phyloP scores from a whole-genome alignment of 2,888 invertebrate species.

The Drosophila borealis region DNA sequence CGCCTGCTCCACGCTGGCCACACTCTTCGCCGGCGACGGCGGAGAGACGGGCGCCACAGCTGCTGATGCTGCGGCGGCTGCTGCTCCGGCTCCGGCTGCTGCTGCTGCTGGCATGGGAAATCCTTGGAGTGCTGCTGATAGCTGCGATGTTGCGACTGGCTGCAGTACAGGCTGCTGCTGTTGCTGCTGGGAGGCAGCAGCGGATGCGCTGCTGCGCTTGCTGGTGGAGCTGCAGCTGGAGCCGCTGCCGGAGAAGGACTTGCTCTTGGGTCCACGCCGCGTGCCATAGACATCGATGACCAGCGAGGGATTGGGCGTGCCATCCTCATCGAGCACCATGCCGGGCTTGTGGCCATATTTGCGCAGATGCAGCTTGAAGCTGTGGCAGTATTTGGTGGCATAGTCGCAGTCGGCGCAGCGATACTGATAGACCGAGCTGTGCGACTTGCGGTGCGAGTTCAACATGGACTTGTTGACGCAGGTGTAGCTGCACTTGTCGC shows the following conservation, averaged over 20 bases:
- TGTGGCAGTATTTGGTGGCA: constrained; percentile 99
- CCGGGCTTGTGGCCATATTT: constrained; percentile 96
- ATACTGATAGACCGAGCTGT: constrained; percentile 96
- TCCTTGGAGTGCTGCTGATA: constrained; percentile 82
- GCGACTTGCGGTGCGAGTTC: constrained; percentile 98
- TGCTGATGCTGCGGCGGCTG: constrained; percentile 18
- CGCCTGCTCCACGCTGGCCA: constrained; percentile 59
- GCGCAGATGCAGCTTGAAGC: constrained; percentile 96
- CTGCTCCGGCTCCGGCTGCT: constrained; percentile 14
- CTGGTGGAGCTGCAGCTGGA: constrained; percentile 37
- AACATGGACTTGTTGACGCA: constrained; percentile 99
- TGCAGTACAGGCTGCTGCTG: constrained; percentile 32
- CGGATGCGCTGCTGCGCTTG: constrained; percentile 33
- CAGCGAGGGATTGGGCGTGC: constrained; percentile 93
- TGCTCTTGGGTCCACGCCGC: constrained; percentile 92
- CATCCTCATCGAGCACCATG: constrained; percentile 95
- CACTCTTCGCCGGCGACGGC: constrained; percentile 78
- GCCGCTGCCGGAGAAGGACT: constrained; percentile 63
- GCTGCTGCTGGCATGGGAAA: constrained; percentile 57
- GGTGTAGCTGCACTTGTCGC: constrained; percentile 93
- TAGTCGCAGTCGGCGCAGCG: constrained; percentile 97
- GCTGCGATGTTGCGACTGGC: constrained; percentile 63
- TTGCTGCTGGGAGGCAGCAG: constrained; percentile 37
- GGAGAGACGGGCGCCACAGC: constrained; percentile 41
- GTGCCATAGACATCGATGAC: constrained; percentile 97